Percentiles rank a stretch among this genome's conserved stretches.
Conservation (phyloP, 2,113 vertebrate genomes). For the Macroglossus sobrinus region DNA sequence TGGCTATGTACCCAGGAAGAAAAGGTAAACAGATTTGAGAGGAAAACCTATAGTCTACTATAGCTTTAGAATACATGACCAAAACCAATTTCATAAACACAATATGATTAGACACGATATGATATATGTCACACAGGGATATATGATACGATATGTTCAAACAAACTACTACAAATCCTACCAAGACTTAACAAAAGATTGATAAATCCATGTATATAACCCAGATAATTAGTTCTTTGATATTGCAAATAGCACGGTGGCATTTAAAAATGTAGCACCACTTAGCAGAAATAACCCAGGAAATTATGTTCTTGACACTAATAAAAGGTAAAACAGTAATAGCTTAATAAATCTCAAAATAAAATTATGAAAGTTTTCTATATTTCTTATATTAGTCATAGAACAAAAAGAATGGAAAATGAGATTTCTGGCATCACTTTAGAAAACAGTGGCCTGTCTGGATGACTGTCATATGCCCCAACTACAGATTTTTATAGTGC, state of each 20-base stretch:
- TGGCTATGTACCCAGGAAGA: neutral
- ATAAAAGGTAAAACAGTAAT: neutral
- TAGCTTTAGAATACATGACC: neutral
- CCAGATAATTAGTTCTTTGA: neutral
- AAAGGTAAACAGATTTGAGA: neutral
- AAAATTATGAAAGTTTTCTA: neutral
- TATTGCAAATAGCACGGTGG: neutral
- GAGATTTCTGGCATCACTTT: neutral
- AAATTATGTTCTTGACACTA: neutral
- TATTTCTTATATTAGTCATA: neutral
- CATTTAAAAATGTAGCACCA: neutral
- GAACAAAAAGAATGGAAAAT: neutral
- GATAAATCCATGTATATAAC: neutral
- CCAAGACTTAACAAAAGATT: neutral
- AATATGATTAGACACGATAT: neutral
- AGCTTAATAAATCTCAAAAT: slow-evolving; percentile 32
- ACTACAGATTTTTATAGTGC: neutral
- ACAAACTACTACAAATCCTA: neutral
- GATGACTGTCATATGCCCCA: neutral
- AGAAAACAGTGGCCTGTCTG: neutral
- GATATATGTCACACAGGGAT: neutral
- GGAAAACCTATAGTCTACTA: neutral
- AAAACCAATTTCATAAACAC: neutral
- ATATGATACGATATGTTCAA: neutral
- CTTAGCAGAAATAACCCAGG: neutral